These are phyloP conservation scores for Tenebrio molitor DNA, from an alignment of 1,140 invertebrate species.

Conservation along the genomic window DNA sequence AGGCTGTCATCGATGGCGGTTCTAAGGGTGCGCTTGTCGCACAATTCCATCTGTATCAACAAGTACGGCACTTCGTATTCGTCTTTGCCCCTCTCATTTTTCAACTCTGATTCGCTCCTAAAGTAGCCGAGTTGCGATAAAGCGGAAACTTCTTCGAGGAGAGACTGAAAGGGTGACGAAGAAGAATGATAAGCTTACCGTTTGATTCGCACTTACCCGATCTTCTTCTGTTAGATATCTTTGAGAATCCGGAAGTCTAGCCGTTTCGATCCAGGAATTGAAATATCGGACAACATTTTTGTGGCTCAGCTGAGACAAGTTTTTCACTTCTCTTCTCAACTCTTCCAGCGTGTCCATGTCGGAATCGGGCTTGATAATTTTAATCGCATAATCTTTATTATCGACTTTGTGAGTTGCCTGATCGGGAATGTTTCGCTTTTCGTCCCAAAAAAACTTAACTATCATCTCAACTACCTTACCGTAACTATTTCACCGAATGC, in stretches of 20 bases:
- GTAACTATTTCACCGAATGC: constrained; percentile 4
- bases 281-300: constrained; percentile 22
- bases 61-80: constrained; percentile 1
- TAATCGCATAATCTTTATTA: constrained; percentile 18
- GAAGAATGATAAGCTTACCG: background rate
- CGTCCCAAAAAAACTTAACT: too few species aligned
- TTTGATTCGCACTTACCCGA: background rate
- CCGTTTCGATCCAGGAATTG: constrained; percentile 9
- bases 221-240: too few species aligned
- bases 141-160: background rate
- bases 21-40: constrained; percentile 16
- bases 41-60: constrained; percentile 19
- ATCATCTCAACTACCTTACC: too few species aligned
- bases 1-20: background rate
- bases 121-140: too few species aligned
- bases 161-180: background rate
- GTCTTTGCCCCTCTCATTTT: too few species aligned
- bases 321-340: background rate
- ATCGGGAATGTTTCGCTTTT: background rate
- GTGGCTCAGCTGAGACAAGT: background rate
- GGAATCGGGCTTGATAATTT: constrained; percentile 15
- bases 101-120: constrained; percentile 1
- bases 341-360: background rate
- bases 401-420: background rate
- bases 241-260: background rate